A percentile compares a stretch with the other conserved stretches of the same genome.
Evolutionary conservation across 2,888 invertebrate species (phyloP).

Genomic region (Synanthedon andrenaeformis): DNA sequence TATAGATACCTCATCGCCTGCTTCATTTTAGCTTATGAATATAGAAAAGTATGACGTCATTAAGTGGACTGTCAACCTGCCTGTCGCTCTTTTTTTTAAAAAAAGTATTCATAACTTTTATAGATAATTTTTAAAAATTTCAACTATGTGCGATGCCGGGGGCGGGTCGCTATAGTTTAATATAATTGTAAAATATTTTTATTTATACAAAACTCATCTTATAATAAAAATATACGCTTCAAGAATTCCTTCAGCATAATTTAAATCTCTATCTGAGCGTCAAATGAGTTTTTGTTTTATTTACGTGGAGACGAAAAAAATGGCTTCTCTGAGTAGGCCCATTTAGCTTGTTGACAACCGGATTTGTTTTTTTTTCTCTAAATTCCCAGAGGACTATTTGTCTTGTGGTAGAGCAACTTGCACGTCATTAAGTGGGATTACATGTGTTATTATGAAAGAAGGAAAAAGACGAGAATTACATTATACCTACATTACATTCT

Average conservation of each 20-base stretch:
- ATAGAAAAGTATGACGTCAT: too few species aligned
- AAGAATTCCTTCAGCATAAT: slow-evolving; percentile 5
- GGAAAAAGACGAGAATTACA: too few species aligned
- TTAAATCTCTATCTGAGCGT: slow-evolving; percentile 1
- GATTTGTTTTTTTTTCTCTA: neutral
- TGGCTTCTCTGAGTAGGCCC: neutral
- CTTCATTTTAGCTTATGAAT: too few species aligned
- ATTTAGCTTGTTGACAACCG: neutral
- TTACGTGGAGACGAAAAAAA: neutral
- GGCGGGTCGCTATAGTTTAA: too few species aligned
- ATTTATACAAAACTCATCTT: neutral
- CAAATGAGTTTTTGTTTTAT: neutral
- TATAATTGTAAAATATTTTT: neutral
- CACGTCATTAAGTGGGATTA: neutral
- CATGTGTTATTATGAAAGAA: neutral
- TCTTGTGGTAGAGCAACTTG: neutral
- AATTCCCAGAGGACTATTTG: neutral
- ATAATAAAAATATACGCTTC: slow-evolving; percentile 1
- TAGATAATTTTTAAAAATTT: too few species aligned
- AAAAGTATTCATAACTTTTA: too few species aligned
- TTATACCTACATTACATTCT: too few species aligned
- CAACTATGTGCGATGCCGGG: too few species aligned
- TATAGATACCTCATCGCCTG: too few species aligned
- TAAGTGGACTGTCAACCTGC: too few species aligned
- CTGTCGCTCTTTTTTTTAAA: too few species aligned